Base-by-base conservation (phyloP, 2,113 vertebrate species). In the Nesoenas mayeri region DNA sequence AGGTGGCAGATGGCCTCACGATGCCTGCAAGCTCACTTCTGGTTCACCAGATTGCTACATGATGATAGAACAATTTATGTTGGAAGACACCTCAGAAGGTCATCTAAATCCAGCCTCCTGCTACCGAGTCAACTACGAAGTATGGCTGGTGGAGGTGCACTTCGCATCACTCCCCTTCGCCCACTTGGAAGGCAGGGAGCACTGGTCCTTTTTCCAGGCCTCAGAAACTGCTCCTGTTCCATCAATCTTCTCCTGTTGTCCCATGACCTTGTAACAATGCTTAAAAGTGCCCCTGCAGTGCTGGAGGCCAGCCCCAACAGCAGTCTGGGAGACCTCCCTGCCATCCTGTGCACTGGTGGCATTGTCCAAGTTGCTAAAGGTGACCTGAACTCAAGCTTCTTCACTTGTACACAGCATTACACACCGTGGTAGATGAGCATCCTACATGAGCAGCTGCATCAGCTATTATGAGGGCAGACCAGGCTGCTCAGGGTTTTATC, bases 261-360 rank as follows among this genome's bases (percentile, higher is more conserved):
- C 12, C 61, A 65, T 0, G 0, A 15, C 29, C 24, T 32, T 72
- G 51, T 42, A 57, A 20, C 1, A 3, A 88, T 3, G 8, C 51
- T 81, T 56, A 8, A 60, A 12, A 2, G 22, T 42, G 36, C 42
- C 38, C 36, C 44, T 38, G 64, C 38, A 66, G 31, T 2, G 3
- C 3, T 50, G n/a, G 8, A 6, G 31, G 8, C 10, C 28, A 81
- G 51, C 8, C 51, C 20, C 15, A 40, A 26, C 20, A 57, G 28
- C 31, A 65, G 12, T 28, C 20, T 44, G 25, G 53, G 47, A 56
- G 22, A 28, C 9, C 16, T 61, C 10, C 9, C 28, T 61, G 38
- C 69, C 2, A 2, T 29, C 26, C 29, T 65, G 31, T 36, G 26
- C 22, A 67, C 32, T 54, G 32, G 25, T 38, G 15, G 38, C 29